A percentile compares a stretch with the other conserved stretches of the same genome.
Evolutionary conservation across 2,113 vertebrate genomes (phyloP).

Genomic region (Panthera tigris): DNA sequence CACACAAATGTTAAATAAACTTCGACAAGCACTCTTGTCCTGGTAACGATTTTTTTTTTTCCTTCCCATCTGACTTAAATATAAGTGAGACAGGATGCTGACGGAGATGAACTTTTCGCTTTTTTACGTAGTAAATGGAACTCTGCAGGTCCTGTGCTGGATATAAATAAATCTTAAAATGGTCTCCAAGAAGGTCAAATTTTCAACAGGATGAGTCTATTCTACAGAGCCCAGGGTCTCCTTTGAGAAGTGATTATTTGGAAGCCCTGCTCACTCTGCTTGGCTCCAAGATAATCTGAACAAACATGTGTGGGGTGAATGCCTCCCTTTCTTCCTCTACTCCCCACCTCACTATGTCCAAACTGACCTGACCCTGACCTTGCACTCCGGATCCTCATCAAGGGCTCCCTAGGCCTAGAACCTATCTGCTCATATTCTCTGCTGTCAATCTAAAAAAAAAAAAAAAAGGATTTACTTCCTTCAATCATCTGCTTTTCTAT

Average conservation of each 20-base stretch:
- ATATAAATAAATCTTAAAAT: conserved; percentile 30
- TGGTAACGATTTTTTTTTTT: not conserved
- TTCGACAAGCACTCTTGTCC: not conserved
- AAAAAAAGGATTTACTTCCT: not conserved
- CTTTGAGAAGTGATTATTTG: not conserved
- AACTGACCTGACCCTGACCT: not conserved
- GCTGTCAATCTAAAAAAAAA: not conserved
- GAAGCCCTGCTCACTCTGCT: not conserved
- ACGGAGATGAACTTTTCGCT: conserved; percentile 65
- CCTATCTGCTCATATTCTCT: not conserved
- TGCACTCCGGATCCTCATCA: not conserved
- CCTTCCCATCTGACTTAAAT: conserved; percentile 19
- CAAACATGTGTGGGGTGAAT: too few species aligned
- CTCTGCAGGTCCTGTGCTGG: not conserved
- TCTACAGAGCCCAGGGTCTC: not conserved
- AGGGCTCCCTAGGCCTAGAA: not conserved
- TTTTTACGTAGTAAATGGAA: conserved; percentile 12
- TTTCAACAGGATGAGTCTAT: not conserved
- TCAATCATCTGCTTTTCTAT: not conserved
- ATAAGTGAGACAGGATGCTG: not conserved
- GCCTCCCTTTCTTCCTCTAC: not conserved
- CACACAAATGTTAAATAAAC: conserved; percentile 42
- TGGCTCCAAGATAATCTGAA: not conserved
- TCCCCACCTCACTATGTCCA: not conserved
- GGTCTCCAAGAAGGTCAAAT: not conserved